Conservation (phyloP, 2,888 invertebrate genomes). For the Cordilura impudica region DNA sequence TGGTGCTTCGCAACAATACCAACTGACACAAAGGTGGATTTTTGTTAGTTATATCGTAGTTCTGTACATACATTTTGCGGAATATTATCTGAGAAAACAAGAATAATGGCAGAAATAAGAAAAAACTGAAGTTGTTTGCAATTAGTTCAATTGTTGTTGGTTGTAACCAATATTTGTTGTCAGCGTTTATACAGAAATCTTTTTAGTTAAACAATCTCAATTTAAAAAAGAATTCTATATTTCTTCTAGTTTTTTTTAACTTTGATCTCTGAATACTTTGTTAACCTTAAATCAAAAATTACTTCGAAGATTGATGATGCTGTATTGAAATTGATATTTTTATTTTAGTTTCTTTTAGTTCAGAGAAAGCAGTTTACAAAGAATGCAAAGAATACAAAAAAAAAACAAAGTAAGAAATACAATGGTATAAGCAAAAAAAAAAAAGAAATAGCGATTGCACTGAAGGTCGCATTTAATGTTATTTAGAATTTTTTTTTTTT, state of each 20-base stretch:
- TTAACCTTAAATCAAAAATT: slow-evolving; percentile 17
- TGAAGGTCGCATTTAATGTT: too few species aligned
- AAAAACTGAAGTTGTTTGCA: slow-evolving; percentile 1
- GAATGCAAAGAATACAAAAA: not conserved
- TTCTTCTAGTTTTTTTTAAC: slow-evolving; percentile 27
- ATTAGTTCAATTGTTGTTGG: not conserved
- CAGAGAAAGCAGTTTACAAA: slow-evolving; percentile 50
- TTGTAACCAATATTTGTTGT: slow-evolving; percentile 6
- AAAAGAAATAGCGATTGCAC: too few species aligned
- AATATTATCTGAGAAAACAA: too few species aligned
- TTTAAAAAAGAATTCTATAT: not conserved
- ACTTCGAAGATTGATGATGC: slow-evolving; percentile 54
- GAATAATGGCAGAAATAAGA: slow-evolving; percentile 5
- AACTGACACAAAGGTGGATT: too few species aligned
- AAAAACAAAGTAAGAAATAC: not conserved
- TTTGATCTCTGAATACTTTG: slow-evolving; percentile 27
- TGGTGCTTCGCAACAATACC: too few species aligned
- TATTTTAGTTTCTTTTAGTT: slow-evolving; percentile 41
- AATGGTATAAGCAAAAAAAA: not conserved
- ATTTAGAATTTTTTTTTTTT: too few species aligned
- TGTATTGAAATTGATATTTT: slow-evolving; percentile 52
- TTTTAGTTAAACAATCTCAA: not conserved
- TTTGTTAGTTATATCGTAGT: too few species aligned
- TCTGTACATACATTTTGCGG: too few species aligned
- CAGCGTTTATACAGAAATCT: not conserved